A percentile compares a stretch with the other conserved stretches of the same genome.
These are phyloP conservation scores for Nematopogon swammerdamellus DNA, from an alignment of 2,888 invertebrate species.

Conservation along the genomic window DNA sequence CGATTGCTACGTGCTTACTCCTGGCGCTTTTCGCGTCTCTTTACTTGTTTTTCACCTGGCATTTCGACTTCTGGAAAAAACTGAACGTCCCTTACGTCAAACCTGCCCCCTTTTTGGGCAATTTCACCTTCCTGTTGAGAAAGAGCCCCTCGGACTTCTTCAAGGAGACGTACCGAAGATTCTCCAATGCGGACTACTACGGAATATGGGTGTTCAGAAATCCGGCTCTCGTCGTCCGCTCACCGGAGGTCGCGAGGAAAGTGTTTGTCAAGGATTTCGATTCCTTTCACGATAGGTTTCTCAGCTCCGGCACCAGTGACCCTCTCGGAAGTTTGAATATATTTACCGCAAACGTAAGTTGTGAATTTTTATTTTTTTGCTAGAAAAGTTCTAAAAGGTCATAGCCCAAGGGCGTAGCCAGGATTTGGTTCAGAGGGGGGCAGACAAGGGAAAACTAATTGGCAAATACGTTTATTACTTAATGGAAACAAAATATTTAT, in stretches of 20 bases:
- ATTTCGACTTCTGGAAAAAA: constrained; percentile 18
- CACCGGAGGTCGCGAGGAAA: constrained; percentile 23
- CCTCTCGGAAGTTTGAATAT: constrained; percentile 25
- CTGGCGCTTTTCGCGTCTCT: no score
- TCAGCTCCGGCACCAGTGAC: constrained; percentile 24
- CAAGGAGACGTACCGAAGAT: constrained; percentile 19
- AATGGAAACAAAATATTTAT: no score
- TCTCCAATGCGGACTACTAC: constrained; percentile 20
- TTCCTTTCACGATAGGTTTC: constrained; percentile 23
- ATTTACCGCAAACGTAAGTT: constrained; percentile 28
- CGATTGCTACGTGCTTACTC: no score
- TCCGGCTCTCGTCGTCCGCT: constrained; percentile 29
- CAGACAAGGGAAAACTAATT: no score
- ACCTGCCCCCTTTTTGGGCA: constrained; percentile 21
- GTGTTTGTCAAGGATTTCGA: constrained; percentile 29
- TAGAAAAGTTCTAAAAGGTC: no score
- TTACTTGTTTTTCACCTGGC: not conserved
- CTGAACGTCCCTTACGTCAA: constrained; percentile 18
- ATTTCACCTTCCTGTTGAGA: constrained; percentile 21
- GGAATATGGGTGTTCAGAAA: constrained; percentile 36
- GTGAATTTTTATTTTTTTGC: no score
- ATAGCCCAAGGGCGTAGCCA: no score
- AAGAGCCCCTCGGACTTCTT: constrained; percentile 18
- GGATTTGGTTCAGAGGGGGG: no score
- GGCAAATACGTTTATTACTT: no score